Percentiles rank a stretch among this genome's conserved stretches.
Evolutionary conservation across 2,888 invertebrate species (phyloP).

Genomic region (Parelbella ahira): DNA sequence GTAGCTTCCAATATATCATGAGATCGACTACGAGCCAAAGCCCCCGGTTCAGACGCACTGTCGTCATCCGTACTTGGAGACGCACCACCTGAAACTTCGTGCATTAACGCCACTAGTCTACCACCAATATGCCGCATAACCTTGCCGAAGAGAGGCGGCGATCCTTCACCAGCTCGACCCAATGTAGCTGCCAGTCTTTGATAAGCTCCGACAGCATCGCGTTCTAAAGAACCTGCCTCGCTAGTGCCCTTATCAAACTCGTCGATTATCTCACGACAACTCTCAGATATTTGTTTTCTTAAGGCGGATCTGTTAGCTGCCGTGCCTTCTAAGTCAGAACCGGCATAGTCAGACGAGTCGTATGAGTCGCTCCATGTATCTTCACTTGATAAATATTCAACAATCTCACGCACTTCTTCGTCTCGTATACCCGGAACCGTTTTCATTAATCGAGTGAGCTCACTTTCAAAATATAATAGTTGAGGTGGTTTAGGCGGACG

Average conservation of each 20-base stretch:
- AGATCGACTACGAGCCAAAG: slow-evolving; percentile 88
- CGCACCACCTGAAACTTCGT: slow-evolving; percentile 91
- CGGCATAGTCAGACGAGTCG: slow-evolving; percentile 95
- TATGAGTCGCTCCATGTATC: slow-evolving; percentile 97
- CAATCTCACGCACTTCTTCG: slow-evolving; percentile 94
- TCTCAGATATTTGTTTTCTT: slow-evolving; percentile 92
- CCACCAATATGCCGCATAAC: slow-evolving; percentile 96
- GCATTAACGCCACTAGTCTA: slow-evolving; percentile 92
- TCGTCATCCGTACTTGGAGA: slow-evolving; percentile 88
- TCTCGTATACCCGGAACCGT: slow-evolving; percentile 95
- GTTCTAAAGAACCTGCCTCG: slow-evolving; percentile 81
- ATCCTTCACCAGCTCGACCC: slow-evolving; percentile 85
- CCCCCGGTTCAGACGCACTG: slow-evolving; percentile 84
- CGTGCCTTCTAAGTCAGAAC: slow-evolving; percentile 89
- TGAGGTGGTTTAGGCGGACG: slow-evolving; percentile 90
- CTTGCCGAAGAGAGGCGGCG: slow-evolving; percentile 92
- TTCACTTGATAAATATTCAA: slow-evolving; percentile 94
- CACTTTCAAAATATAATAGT: slow-evolving; percentile 93
- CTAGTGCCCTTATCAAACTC: slow-evolving; percentile 89
- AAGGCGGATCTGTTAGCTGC: slow-evolving; percentile 84
- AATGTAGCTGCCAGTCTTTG: slow-evolving; percentile 92
- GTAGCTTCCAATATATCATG: slow-evolving; percentile 88
- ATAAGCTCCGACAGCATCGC: slow-evolving; percentile 93
- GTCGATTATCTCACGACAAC: slow-evolving; percentile 92
- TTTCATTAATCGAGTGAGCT: slow-evolving; percentile 94